Evolutionary conservation across 53 echinoderm and acorn worm genomes (phyloP).

Genomic region (Hippasteria phrygiana): DNA sequence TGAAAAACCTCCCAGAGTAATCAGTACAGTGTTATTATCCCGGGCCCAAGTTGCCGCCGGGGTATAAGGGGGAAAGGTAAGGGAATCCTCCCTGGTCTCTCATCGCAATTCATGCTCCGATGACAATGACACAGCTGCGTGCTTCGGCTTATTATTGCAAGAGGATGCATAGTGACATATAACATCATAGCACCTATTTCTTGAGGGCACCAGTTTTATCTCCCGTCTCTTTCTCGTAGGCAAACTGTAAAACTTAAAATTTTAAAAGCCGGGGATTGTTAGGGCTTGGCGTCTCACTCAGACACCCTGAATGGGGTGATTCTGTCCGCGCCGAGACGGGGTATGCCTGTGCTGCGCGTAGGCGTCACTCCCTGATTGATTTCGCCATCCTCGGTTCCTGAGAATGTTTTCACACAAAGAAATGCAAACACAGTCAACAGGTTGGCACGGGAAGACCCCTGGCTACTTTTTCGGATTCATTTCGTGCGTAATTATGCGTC

Average conservation of each 20-base stretch:
- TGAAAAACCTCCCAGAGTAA: constrained; percentile 56
- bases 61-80: neutral
- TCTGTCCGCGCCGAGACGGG: constrained; percentile 3
- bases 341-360: neutral
- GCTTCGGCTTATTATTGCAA: constrained; percentile 58
- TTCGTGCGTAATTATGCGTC: constrained; percentile 20
- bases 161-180: constrained; percentile 55
- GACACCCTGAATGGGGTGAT: neutral
- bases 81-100: constrained; percentile 32
- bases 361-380: neutral
- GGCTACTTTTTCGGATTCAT: neutral
- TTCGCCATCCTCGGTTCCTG: constrained; percentile 35
- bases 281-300: neutral
- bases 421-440: constrained; percentile 7
- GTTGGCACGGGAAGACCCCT: neutral
- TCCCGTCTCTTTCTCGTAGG: neutral
- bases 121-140: constrained; percentile 65
- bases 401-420: constrained; percentile 29
- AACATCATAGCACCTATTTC: constrained; percentile 65
- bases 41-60: neutral
- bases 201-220: constrained; percentile 25
- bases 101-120: constrained; percentile 50
- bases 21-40: constrained; percentile 62
- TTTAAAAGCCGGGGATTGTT: neutral
- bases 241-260: constrained; percentile 11